phyloP scores from a whole-genome alignment of 2,797 vertebrate species.

The Diglossa cyanea region DNA sequence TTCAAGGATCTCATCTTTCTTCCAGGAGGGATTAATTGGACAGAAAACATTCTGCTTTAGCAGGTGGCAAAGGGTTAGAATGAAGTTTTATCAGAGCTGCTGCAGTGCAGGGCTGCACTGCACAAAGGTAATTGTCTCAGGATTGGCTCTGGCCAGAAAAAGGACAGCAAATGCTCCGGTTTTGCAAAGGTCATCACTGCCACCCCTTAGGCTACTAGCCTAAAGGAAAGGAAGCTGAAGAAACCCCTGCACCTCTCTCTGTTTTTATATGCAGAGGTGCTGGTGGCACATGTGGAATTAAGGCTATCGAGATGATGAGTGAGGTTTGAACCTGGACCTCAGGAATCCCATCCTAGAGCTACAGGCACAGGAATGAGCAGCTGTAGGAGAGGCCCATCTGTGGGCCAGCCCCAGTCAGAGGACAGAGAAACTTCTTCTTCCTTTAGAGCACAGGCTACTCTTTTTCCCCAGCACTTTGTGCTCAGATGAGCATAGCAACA shows the following conservation, averaged over 20 bases:
- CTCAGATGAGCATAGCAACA: not conserved
- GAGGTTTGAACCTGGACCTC: not conserved
- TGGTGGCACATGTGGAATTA: not conserved
- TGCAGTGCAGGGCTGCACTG: not conserved
- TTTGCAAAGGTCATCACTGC: not conserved
- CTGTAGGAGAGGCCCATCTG: not conserved
- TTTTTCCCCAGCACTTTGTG: not conserved
- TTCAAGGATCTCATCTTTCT: slow-evolving; percentile 42
- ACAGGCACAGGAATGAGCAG: not conserved
- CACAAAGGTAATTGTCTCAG: slow-evolving; percentile 38
- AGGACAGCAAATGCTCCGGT: not conserved
- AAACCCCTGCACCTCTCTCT: not conserved
- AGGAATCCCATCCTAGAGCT: not conserved
- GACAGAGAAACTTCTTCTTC: not conserved
- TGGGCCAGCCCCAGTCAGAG: not conserved
- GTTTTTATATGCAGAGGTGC: not conserved
- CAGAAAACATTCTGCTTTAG: slow-evolving; percentile 48
- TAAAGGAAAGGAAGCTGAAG: not conserved
- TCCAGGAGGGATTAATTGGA: slow-evolving; percentile 51
- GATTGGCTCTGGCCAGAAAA: not conserved
- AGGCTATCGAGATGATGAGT: not conserved
- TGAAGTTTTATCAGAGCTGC: slow-evolving; percentile 24
- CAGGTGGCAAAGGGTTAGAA: slow-evolving; percentile 43
- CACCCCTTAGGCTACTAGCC: not conserved
- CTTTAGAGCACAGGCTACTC: not conserved